A percentile compares a stretch with the other conserved stretches of the same genome.
Evolutionary conservation across 2,888 invertebrate genomes (phyloP).

Genomic region (Cosmopolites sordidus): DNA sequence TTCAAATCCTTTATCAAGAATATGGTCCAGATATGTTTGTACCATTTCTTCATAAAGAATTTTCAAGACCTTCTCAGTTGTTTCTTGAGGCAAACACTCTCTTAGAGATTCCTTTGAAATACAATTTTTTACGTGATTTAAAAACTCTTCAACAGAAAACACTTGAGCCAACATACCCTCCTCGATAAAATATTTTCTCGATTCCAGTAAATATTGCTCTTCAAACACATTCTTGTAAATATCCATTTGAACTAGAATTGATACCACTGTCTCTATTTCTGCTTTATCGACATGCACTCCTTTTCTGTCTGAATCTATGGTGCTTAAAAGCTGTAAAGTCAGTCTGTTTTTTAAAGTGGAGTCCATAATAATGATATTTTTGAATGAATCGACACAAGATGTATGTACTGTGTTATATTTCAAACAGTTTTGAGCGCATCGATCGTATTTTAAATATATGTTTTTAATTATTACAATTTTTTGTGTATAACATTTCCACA

Average conservation of each 20-base stretch:
- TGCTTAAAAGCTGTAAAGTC: slow-evolving; percentile 79
- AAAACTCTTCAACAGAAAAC: slow-evolving; percentile 72
- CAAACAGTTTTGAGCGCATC: slow-evolving; percentile 87
- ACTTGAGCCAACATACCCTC: slow-evolving; percentile 72
- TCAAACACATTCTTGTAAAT: slow-evolving; percentile 83
- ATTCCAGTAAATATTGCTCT: slow-evolving; percentile 79
- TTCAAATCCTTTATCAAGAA: slow-evolving; percentile 40
- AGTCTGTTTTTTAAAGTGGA: slow-evolving; percentile 79
- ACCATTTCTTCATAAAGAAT: slow-evolving; percentile 65
- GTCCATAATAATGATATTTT: slow-evolving; percentile 84
- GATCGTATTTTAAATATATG: slow-evolving; percentile 92
- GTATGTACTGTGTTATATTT: slow-evolving; percentile 84
- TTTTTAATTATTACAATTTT: slow-evolving; percentile 97
- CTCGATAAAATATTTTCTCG: slow-evolving; percentile 82
- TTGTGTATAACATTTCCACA: slow-evolving; percentile 90
- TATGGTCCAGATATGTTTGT: slow-evolving; percentile 2
- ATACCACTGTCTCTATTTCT: slow-evolving; percentile 81
- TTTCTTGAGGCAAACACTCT: slow-evolving; percentile 77
- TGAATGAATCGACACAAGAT: slow-evolving; percentile 88
- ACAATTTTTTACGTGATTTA: slow-evolving; percentile 64
- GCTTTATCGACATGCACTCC: slow-evolving; percentile 85
- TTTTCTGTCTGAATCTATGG: slow-evolving; percentile 86
- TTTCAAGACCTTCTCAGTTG: slow-evolving; percentile 77
- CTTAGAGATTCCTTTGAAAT: slow-evolving; percentile 84
- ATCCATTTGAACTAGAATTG: slow-evolving; percentile 93